Evolutionary conservation across 2,113 vertebrate species (phyloP).

Genomic region (Peromyscus leucopus): DNA sequence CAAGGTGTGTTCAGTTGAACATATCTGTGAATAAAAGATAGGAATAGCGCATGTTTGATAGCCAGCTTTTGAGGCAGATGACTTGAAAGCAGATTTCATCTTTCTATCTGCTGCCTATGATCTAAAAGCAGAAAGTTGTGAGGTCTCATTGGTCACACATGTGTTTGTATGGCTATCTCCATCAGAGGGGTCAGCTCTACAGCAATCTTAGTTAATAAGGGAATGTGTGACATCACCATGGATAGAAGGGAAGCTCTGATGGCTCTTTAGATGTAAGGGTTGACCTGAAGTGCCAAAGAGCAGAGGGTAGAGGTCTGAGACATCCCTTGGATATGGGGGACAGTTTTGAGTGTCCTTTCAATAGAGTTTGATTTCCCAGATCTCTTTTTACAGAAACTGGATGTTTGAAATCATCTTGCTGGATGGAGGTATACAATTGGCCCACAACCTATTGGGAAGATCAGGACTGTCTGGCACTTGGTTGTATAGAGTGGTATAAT

Average conservation of each 20-base stretch:
- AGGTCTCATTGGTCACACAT: rapidly evolving
- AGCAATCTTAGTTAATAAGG: neutral
- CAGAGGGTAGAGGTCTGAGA: neutral
- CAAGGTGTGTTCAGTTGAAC: neutral
- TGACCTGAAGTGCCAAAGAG: neutral
- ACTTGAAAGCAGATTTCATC: neutral
- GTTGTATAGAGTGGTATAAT: neutral
- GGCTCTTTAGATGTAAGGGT: neutral
- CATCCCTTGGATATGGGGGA: neutral
- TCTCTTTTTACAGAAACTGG: neutral
- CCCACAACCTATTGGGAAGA: neutral
- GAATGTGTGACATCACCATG: neutral
- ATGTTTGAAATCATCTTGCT: neutral
- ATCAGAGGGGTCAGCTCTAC: neutral
- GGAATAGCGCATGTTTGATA: neutral
- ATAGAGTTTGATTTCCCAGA: neutral
- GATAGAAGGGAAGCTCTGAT: neutral
- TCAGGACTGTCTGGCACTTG: neutral
- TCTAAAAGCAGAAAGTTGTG: neutral
- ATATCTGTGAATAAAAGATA: neutral
- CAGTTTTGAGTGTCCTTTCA: neutral
- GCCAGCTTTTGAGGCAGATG: neutral
- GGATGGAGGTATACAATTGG: no score
- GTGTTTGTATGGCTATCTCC: neutral
- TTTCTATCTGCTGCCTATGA: neutral